phyloP scores from a whole-genome alignment of 2,113 vertebrate genomes.

The Gymnocephalus cernua region DNA sequence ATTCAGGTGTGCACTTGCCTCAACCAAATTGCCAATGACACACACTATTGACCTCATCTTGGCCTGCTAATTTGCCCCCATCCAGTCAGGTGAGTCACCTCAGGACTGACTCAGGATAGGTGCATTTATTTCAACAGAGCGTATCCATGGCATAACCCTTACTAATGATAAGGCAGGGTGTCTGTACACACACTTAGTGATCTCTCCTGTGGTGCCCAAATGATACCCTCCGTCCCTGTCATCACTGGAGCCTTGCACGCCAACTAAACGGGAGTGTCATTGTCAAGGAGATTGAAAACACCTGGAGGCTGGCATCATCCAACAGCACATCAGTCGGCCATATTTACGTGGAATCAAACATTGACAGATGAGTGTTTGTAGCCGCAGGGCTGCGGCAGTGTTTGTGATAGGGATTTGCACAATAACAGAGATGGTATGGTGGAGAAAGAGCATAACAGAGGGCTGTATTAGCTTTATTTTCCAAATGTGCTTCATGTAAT shows the following conservation, averaged over 20 bases:
- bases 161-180: conserved; percentile 67
- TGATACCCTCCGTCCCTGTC: conserved; percentile 71
- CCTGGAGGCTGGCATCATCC: conserved; percentile 64
- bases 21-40: conserved; percentile 37
- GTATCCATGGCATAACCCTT: conserved; percentile 46
- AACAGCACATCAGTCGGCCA: conserved; percentile 46
- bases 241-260: conserved; percentile 56
- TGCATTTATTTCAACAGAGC: conserved; percentile 35
- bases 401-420: conserved; percentile 59
- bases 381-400: conserved; percentile 41
- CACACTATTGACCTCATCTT: conserved; percentile 38
- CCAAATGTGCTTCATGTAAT: conserved; percentile 49
- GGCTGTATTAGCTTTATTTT: conserved; percentile 53
- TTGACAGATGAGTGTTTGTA: conserved; percentile 63
- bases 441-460: conserved; percentile 39
- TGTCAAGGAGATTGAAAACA: conserved; percentile 62
- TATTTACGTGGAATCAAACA: conserved; percentile 65
- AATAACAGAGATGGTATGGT: not conserved
- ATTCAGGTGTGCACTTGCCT: conserved; percentile 26
- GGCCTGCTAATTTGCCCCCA: conserved; percentile 26
- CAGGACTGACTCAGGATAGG: conserved; percentile 30
- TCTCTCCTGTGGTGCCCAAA: conserved; percentile 68
- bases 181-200: conserved; percentile 54
- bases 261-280: conserved; percentile 46
- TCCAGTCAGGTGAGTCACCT: conserved; percentile 59